Evolutionary conservation across 2,113 vertebrate species (phyloP), one percentile per base, ranked within the genome.

Genomic region (Saimiri boliviensis): DNA sequence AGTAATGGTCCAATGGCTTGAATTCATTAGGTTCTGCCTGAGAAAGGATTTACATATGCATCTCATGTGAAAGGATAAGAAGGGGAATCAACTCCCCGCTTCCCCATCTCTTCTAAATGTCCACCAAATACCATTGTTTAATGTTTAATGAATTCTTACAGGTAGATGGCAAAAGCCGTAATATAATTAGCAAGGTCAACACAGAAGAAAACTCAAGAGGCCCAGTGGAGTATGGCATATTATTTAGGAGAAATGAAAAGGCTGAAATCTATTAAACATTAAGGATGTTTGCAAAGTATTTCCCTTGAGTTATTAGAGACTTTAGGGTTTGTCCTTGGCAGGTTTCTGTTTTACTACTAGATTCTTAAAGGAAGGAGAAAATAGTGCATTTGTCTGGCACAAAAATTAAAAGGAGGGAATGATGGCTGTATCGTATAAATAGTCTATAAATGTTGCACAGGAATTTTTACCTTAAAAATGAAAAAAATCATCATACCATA

Each of bases 131-230:
- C 54, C 49, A 66, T 66, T 63, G 21, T 95, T 97, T 66, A 95
- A 97, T 97, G 56, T 93, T 96, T 96, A 95, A 96, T 97, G 96
- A 98, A 97, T 96, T 97, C 87, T 96, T 79, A 73, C 60, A 97
- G 96, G 92, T 94, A 70, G 79, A 97, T 96, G 91, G 94, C 82
- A 97, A 87, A 98, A 98, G 94, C 91, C 89, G 97, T 98, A 98
- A 97, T 71, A 98, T 96, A 98, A 98, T 98, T 98, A 98, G 95
- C 87, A 98, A 97, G 95, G 94, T 98, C 91, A 97, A 87, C 80
- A 95, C 40, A 88, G 95, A 91, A 93, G 95, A 96, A 97, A 96
- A 94, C 94, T 94, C 66, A 90, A 76, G 37, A 97, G 52, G 83
- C 86, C 76, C 74, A 91, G 49, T 85, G 89, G 92, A 97, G 79